Percentiles rank a stretch among this genome's conserved stretches.
Conservation (phyloP, 1,140 invertebrate genomes). For the Drosophila subobscura region DNA sequence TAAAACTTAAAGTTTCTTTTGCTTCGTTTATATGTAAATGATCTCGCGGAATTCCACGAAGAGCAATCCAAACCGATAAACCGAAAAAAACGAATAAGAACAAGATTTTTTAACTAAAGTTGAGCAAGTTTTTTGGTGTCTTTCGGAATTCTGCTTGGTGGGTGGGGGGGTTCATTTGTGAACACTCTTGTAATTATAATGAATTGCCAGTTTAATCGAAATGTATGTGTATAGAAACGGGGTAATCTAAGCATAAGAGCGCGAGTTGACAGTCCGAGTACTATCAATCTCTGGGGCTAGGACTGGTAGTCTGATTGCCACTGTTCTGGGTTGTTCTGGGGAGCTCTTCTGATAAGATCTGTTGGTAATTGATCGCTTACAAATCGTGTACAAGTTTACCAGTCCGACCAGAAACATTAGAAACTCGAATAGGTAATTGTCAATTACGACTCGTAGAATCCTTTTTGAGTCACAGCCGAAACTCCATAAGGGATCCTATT, state of each 20-base stretch:
- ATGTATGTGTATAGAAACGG: slow-evolving; percentile 64
- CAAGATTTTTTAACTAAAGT: slow-evolving; percentile 52
- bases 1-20: slow-evolving; percentile 76
- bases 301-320: slow-evolving; percentile 38
- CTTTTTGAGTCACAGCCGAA: slow-evolving; percentile 21
- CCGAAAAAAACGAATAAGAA: slow-evolving; percentile 34
- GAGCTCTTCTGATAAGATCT: slow-evolving; percentile 43
- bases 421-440: slow-evolving; percentile 38
- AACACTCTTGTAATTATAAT: slow-evolving; percentile 50
- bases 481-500: neutral
- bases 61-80: slow-evolving; percentile 21
- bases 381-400: slow-evolving; percentile 58
- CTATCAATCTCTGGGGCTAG: slow-evolving; percentile 59
- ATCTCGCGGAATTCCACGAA: slow-evolving; percentile 77
- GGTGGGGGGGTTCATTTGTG: slow-evolving; percentile 14
- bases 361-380: slow-evolving; percentile 57
- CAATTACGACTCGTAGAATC: slow-evolving; percentile 36
- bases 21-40: slow-evolving; percentile 72
- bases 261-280: slow-evolving; percentile 60
- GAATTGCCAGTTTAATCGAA: slow-evolving; percentile 68
- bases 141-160: slow-evolving; percentile 4
- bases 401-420: slow-evolving; percentile 25
- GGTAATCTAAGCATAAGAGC: slow-evolving; percentile 33
- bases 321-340: slow-evolving; percentile 6
- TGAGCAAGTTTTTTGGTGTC: slow-evolving; percentile 68